Evolutionary conservation across 2,797 vertebrate genomes (phyloP).

Genomic region (Ctenopoma multispine): DNA sequence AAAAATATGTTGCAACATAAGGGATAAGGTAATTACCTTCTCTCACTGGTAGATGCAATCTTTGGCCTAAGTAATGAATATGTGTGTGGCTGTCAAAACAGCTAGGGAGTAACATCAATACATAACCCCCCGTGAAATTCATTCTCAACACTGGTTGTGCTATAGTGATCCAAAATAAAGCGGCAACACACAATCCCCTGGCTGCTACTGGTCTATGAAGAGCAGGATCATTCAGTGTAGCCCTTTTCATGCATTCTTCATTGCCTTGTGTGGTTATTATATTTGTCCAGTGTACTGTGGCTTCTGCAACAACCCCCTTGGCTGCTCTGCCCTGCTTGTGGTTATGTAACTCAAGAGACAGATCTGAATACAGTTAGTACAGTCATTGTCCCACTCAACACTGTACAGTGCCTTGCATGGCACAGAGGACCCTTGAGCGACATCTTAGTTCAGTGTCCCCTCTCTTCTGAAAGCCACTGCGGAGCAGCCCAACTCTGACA

Average conservation of each 20-base stretch:
- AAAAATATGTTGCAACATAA: conserved; percentile 65
- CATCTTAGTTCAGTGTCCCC: conserved; percentile 73
- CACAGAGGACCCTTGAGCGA: conserved; percentile 76
- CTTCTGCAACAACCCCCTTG: conserved; percentile 75
- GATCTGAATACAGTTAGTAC: conserved; percentile 82
- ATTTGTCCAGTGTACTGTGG: conserved; percentile 87
- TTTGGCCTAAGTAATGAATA: conserved; percentile 64
- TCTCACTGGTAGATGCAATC: conserved; percentile 63
- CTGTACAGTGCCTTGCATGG: conserved; percentile 75
- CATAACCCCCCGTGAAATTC: conserved; percentile 54
- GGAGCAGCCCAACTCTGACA: conserved; percentile 51
- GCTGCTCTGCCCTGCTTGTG: conserved; percentile 65
- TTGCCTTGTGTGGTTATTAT: conserved; percentile 82
- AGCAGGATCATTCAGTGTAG: conserved; percentile 74
- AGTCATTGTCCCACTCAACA: conserved; percentile 81
- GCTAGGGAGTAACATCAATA: conserved; percentile 60
- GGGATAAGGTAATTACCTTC: conserved; percentile 69
- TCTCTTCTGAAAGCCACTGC: conserved; percentile 61
- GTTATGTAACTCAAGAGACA: conserved; percentile 81
- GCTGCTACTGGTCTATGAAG: conserved; percentile 73
- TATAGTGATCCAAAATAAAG: conserved; percentile 59
- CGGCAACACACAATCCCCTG: conserved; percentile 62
- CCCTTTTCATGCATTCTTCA: conserved; percentile 75
- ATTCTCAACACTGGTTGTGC: conserved; percentile 31
- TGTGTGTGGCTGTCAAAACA: conserved; percentile 66